Conservation (phyloP, 92 coral and sea anemone genomes). For the Epizoanthus ramosus region DNA sequence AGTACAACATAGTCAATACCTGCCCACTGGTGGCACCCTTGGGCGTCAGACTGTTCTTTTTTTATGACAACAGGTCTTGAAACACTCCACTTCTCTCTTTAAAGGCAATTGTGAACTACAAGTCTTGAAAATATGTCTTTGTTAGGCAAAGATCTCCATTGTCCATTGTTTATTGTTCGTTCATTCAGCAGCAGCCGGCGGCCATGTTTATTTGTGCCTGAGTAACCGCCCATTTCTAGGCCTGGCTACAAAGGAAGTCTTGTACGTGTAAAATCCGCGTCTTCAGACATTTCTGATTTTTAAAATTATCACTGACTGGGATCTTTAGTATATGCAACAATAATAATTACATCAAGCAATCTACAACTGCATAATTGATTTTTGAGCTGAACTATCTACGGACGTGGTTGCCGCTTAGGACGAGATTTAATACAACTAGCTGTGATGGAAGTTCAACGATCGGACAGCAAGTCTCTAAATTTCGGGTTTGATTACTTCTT, state of each 20-base stretch:
- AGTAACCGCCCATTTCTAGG: slow-evolving; percentile 17
- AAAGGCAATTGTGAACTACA: not conserved
- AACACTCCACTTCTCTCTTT: too few relatives aligned
- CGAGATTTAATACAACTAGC: not conserved
- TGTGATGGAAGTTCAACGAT: slow-evolving; percentile 6
- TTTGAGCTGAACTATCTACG: not conserved
- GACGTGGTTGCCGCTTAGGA: not conserved
- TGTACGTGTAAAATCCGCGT: not conserved
- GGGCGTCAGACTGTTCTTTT: not conserved
- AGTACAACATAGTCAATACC: too few relatives aligned
- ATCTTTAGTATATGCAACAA: too few relatives aligned
- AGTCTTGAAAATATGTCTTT: not conserved
- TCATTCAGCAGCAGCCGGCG: not conserved
- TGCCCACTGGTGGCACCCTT: not conserved
- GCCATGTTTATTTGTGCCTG: slow-evolving; percentile 9
- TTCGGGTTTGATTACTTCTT: slow-evolving; percentile 74
- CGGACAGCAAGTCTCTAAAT: slow-evolving; percentile 52
- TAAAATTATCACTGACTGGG: not conserved
- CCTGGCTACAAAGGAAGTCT: slow-evolving; percentile 13
- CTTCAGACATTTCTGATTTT: not conserved
- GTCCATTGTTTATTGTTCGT: not conserved
- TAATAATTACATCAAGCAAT: too few relatives aligned
- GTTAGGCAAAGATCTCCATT: not conserved
- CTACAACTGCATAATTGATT: too few relatives aligned
- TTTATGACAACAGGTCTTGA: too few relatives aligned